These are phyloP conservation scores for Encarsia formosa DNA, from an alignment of 2,888 invertebrate genomes.

Conservation along the genomic window DNA sequence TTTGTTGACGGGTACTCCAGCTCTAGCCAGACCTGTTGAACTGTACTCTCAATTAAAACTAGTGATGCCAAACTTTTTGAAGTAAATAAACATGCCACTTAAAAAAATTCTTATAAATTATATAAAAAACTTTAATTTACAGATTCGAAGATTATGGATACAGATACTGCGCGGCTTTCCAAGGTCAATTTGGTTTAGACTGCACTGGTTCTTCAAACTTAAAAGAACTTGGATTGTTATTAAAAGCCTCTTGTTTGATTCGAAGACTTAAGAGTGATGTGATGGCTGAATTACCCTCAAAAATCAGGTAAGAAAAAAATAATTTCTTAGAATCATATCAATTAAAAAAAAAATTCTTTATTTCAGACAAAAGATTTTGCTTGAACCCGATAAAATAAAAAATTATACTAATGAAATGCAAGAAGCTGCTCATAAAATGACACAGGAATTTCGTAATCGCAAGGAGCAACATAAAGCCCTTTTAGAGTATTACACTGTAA, in stretches of 20 bases:
- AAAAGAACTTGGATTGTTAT: conserved; percentile 71
- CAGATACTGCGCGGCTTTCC: conserved; percentile 77
- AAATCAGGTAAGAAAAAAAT: conserved; percentile 60
- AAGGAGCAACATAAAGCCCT: conserved; percentile 60
- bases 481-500: conserved; percentile 76
- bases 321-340: no score
- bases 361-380: conserved; percentile 70
- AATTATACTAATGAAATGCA: conserved; percentile 60
- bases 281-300: conserved; percentile 73
- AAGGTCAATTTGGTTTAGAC: conserved; percentile 79
- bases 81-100: conserved; percentile 37
- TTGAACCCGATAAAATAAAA: conserved; percentile 68
- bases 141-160: conserved; percentile 63
- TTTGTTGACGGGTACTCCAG: conserved; percentile 91
- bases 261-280: conserved; percentile 87
- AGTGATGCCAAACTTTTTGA: conserved; percentile 66
- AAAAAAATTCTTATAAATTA: background rate
- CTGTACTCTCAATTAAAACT: conserved; percentile 80
- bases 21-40: conserved; percentile 85
- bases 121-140: conserved; percentile 7
- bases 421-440: conserved; percentile 56
- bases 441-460: conserved; percentile 50
- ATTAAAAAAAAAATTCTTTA: background rate
- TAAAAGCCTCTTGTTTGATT: conserved; percentile 79
- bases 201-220: conserved; percentile 83